Evolutionary conservation across 2,797 vertebrate genomes (phyloP).

Genomic region (Erethizon dorsatum): DNA sequence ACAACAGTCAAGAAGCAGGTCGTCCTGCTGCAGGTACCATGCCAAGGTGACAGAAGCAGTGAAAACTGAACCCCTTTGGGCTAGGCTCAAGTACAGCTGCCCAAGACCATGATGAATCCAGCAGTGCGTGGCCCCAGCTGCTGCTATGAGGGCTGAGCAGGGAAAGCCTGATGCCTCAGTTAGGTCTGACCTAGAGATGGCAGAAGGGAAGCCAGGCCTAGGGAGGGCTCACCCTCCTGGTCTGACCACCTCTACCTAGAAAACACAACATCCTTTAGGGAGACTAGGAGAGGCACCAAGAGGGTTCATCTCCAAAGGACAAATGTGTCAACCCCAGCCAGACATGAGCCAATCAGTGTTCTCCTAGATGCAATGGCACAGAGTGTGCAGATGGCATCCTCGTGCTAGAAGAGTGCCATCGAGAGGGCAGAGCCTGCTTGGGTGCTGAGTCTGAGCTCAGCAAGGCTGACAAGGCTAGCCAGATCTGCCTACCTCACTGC

Average conservation of each 20-base stretch:
- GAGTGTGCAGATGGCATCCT: not conserved
- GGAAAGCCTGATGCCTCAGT: not conserved
- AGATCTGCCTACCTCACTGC: not conserved
- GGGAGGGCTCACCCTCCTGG: too few relatives aligned
- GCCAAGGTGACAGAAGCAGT: not conserved
- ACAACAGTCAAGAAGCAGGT: not conserved
- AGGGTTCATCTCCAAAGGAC: not conserved
- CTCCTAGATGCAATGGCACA: not conserved
- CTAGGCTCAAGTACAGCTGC: not conserved
- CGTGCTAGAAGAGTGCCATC: too few relatives aligned
- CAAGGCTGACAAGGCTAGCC: not conserved
- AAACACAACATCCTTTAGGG: not conserved
- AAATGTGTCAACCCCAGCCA: not conserved
- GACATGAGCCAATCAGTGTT: not conserved
- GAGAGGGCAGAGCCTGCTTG: not conserved
- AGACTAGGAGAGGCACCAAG: not conserved
- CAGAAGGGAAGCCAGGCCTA: not conserved
- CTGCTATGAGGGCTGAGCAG: not conserved
- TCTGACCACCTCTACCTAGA: not conserved
- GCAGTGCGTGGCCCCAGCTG: not conserved
- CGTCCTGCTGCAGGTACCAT: accelerated
- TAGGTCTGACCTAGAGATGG: not conserved
- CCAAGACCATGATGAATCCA: not conserved
- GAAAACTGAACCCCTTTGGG: not conserved
- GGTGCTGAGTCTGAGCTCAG: not conserved